Evolutionary conservation across 2,113 vertebrate genomes (phyloP).

Genomic region (Balaeniceps rex): DNA sequence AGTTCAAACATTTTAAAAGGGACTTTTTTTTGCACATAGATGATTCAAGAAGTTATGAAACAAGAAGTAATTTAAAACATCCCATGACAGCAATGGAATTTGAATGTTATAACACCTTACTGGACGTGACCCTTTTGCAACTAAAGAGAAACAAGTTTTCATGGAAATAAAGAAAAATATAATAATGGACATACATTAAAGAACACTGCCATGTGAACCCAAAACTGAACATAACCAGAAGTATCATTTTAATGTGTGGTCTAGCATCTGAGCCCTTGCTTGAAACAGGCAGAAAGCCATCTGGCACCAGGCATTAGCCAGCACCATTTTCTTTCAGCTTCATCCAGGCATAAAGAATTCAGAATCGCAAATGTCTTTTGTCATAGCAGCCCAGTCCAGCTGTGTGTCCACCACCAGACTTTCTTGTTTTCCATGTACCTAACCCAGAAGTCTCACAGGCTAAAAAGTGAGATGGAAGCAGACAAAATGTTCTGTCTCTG

Average conservation of each 20-base stretch:
- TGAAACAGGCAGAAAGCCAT: neutral
- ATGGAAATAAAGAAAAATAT: neutral
- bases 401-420: neutral
- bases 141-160: neutral
- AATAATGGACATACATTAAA: neutral
- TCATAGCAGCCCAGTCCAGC: neutral
- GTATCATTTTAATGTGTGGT: neutral
- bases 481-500: neutral
- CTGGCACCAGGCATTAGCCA: neutral
- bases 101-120: neutral
- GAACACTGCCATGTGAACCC: neutral
- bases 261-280: neutral
- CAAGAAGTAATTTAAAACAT: neutral
- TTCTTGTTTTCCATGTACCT: neutral
- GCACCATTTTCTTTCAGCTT: neutral
- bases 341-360: slow-evolving; percentile 6
- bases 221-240: slow-evolving; percentile 18
- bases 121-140: neutral
- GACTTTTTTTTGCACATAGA: neutral
- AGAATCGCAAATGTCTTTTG: neutral
- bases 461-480: neutral
- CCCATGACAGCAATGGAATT: neutral
- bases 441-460: neutral
- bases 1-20: neutral
- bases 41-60: neutral